Evolutionary conservation across 2,113 vertebrate genomes (phyloP).

Genomic region (Sander vitreus): DNA sequence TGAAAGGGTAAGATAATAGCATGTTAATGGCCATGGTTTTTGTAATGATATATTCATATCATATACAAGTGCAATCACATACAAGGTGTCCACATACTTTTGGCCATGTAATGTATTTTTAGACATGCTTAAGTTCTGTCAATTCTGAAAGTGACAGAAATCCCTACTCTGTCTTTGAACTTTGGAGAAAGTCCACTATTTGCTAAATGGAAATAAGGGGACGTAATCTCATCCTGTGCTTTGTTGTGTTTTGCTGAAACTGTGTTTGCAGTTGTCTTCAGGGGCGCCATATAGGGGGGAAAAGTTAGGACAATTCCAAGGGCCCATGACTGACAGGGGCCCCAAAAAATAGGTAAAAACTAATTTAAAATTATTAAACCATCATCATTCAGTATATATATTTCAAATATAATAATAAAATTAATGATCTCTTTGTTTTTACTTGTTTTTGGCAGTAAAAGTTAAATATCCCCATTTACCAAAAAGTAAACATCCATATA

Average conservation of each 20-base stretch:
- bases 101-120: not conserved
- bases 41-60: not conserved
- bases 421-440: too few relatives aligned
- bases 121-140: not conserved
- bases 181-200: not conserved
- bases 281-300: too few relatives aligned
- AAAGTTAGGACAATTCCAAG: too few relatives aligned
- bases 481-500: too few relatives aligned
- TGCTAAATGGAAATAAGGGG: not conserved
- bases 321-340: too few relatives aligned
- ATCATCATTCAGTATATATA: too few relatives aligned
- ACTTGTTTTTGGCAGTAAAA: too few relatives aligned
- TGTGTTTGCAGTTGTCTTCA: conserved; percentile 4
- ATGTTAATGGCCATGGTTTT: not conserved
- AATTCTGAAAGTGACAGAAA: not conserved
- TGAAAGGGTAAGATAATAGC: not conserved
- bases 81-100: not conserved
- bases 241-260: not conserved
- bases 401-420: too few relatives aligned
- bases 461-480: too few relatives aligned
- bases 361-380: too few relatives aligned
- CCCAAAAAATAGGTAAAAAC: too few relatives aligned
- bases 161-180: not conserved
- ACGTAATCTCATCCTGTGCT: not conserved
- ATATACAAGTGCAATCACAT: too few relatives aligned